Base-by-base conservation (phyloP, 2,888 invertebrate genomes). In the Latrodectus elegans region DNA sequence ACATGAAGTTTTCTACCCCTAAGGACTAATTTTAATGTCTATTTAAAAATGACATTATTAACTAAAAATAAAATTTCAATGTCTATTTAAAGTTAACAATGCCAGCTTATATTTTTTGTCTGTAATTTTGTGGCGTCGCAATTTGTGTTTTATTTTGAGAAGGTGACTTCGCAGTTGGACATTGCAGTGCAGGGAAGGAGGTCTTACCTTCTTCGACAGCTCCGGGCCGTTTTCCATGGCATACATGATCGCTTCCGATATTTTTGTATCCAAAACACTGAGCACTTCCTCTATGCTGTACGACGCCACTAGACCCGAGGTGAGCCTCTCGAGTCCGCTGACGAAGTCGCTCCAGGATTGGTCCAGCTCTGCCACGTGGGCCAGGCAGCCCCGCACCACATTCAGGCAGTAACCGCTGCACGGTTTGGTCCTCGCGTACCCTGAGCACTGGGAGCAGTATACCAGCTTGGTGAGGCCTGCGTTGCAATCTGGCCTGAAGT, bases 401-500 rank as follows among this genome's bases (percentile, higher is more conserved):
- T 98, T 98, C 91, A 96, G 94, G 93, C 98, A 98, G 92, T 96
- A 96, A 91, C 96, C 96, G 90, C 95, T 94, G 93, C 98, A 98
- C 17, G 97, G 96, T 95, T 84, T 88, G 67, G 94, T 94, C 89
- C 93, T 93, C 68, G 93, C 93, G 89, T 95, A 93, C 0, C 96
- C 96, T 81, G 94, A 94, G 92, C 97, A 97, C 91, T 95, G 95
- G 4, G 93, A 92, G 90, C 94, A 94, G 90, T 93, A 92, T 77
- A 92, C 91, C 92, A 94, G 92, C 83, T 92, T 91, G 88, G 97
- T 94, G 90, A 96, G 92, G 10, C 95, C 95, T 78, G 93, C 93
- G 91, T 95, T 94, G 92, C 98, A 98, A 86, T 94, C 94, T 38
- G 93, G 93, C 92, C 93, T 51, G 91, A 93, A 85, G 92, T 92